Conservation (phyloP, 1,140 invertebrate species). For the Scylla paramamosain region DNA sequence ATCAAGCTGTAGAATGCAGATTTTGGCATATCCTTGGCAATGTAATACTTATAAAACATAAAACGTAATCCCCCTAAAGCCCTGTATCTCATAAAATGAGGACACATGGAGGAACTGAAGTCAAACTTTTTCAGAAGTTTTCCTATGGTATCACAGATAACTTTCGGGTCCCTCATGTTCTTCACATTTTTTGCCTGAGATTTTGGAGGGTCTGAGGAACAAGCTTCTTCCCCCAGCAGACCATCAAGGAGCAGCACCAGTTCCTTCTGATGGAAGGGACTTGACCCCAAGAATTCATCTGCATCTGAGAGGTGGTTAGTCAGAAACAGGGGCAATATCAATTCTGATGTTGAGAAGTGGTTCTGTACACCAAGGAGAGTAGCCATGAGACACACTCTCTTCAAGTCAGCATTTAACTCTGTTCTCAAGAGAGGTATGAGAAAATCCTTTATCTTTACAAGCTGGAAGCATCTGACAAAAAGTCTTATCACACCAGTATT, state of each 20-base stretch:
- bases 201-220: slow-evolving; percentile 33
- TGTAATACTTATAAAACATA: slow-evolving; percentile 66
- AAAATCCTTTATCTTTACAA: slow-evolving; percentile 1
- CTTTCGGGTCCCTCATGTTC: slow-evolving; percentile 52
- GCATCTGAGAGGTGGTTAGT: slow-evolving; percentile 51
- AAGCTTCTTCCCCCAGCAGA: slow-evolving; percentile 41
- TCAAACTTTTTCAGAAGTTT: slow-evolving; percentile 62
- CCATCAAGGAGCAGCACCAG: slow-evolving; percentile 44
- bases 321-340: slow-evolving; percentile 59
- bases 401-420: slow-evolving; percentile 7
- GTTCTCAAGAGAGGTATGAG: slow-evolving; percentile 28
- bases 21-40: slow-evolving; percentile 53
- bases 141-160: slow-evolving; percentile 46
- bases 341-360: slow-evolving; percentile 52
- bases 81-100: slow-evolving; percentile 52
- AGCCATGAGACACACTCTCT: slow-evolving; percentile 56
- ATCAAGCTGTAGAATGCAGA: slow-evolving; percentile 53
- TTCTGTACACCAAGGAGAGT: slow-evolving; percentile 55
- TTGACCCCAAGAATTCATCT: slow-evolving; percentile 57
- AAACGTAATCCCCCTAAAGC: slow-evolving; percentile 59
- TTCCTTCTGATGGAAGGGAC: slow-evolving; percentile 65
- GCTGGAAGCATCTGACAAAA: slow-evolving; percentile 46
- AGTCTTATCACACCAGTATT: slow-evolving; percentile 59
- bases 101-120: slow-evolving; percentile 46
- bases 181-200: slow-evolving; percentile 53